These are phyloP conservation scores for Caenorhabditis plicata DNA, from an alignment of 2,888 invertebrate genomes.

Conservation along the genomic window DNA sequence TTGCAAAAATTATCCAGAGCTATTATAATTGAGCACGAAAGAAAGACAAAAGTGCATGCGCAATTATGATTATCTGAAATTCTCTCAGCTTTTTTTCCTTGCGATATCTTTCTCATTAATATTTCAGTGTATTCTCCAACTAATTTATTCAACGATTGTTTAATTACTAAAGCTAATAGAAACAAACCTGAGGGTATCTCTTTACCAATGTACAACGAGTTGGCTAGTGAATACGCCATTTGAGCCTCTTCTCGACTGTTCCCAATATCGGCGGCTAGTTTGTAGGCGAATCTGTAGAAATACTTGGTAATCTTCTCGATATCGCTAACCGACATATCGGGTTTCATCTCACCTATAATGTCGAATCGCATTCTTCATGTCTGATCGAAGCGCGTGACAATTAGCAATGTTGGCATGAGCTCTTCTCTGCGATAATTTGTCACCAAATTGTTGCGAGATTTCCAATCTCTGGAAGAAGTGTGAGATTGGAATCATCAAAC, in stretches of 20 bases:
- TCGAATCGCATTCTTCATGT: slow-evolving; percentile 30
- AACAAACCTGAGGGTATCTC: slow-evolving; percentile 29
- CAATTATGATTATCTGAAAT: no score
- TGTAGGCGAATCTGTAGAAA: slow-evolving; percentile 23
- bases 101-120: no score
- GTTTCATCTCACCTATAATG: slow-evolving; percentile 31
- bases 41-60: no score
- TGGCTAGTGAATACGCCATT: slow-evolving; percentile 34
- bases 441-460: slow-evolving; percentile 37
- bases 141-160: no score
- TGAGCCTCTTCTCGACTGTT: slow-evolving; percentile 27
- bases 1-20: no score
- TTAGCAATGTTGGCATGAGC: slow-evolving; percentile 36
- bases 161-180: no score
- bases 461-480: slow-evolving; percentile 34
- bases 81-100: no score
- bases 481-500: no score
- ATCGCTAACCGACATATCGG: slow-evolving; percentile 6
- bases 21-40: no score
- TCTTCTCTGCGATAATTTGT: slow-evolving; percentile 25
- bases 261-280: slow-evolving; percentile 21
- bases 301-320: background rate
- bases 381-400: slow-evolving; percentile 30
- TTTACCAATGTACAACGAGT: slow-evolving; percentile 30
- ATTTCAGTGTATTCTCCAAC: no score